Conservation (phyloP, 2,113 vertebrate species). For the Anseranas semipalmata region DNA sequence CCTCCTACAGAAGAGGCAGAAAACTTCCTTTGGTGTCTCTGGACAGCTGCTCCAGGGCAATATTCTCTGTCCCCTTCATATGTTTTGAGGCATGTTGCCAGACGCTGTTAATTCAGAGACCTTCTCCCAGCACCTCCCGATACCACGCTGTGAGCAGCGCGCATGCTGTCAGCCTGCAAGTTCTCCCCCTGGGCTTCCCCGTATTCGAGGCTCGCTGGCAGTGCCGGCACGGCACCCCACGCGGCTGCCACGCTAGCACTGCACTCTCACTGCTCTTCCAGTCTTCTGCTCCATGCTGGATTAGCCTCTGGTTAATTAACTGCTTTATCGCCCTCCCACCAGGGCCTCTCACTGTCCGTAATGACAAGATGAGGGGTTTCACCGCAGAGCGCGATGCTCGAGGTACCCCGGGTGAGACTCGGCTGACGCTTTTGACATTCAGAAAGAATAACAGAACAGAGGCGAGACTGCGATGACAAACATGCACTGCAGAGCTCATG, state of each 20-base stretch:
- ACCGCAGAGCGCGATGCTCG: rapidly evolving
- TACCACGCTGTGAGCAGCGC: neutral
- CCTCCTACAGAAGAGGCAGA: neutral
- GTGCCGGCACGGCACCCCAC: rapidly evolving
- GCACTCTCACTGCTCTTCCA: neutral
- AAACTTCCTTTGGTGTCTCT: neutral
- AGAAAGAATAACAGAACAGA: neutral
- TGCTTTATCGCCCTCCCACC: neutral
- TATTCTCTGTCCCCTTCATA: neutral
- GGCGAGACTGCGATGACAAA: neutral
- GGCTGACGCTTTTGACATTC: neutral
- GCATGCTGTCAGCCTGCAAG: too few species aligned
- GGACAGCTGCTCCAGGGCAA: rapidly evolving
- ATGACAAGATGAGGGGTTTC: neutral
- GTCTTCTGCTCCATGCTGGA: neutral
- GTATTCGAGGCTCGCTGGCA: rapidly evolving
- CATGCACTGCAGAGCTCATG: neutral
- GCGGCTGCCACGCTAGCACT: neutral
- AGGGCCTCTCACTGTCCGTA: rapidly evolving
- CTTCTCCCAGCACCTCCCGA: neutral
- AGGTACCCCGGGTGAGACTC: neutral
- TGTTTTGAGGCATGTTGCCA: neutral
- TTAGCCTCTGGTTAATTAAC: neutral
- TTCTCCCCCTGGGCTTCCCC: neutral
- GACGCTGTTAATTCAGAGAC: neutral